Conservation (phyloP, 2,797 vertebrate species). For the Bradypus variegatus region DNA sequence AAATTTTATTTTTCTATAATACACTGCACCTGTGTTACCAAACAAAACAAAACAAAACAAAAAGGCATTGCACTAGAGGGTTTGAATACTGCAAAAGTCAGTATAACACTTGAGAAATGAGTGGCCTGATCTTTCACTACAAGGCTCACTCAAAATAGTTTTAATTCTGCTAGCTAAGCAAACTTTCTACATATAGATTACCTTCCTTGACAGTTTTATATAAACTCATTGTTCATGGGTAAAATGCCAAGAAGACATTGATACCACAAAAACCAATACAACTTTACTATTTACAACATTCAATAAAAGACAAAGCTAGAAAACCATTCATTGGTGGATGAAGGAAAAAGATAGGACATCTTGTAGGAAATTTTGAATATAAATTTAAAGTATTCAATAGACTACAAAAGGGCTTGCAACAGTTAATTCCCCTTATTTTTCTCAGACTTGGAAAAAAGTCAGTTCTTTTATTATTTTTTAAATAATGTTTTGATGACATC, state of each 20-base stretch:
- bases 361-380: conserved; percentile 26
- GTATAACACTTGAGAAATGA: conserved; percentile 34
- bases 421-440: conserved; percentile 27
- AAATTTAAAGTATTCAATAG: conserved; percentile 31
- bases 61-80: conserved; percentile 47
- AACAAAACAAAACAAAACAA: conserved; percentile 62
- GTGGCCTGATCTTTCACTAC: not conserved
- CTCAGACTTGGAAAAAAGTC: conserved; percentile 14
- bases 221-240: not conserved
- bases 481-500: conserved; percentile 29
- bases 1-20: conserved; percentile 65
- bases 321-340: conserved; percentile 7
- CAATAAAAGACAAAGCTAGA: conserved; percentile 20
- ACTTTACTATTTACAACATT: conserved; percentile 21
- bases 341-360: not conserved
- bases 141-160: not conserved
- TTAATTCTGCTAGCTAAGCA: not conserved
- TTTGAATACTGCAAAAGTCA: conserved; percentile 54
- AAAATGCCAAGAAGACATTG: conserved; percentile 1
- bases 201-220: conserved; percentile 1
- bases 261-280: conserved; percentile 29
- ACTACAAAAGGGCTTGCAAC: conserved; percentile 41
- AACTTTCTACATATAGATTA: not conserved
- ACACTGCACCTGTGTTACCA: conserved; percentile 51
- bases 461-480: conserved; percentile 12